These are phyloP conservation scores for Oreotrochilus melanogaster DNA, from an alignment of 2,113 vertebrate genomes.

Conservation along the genomic window DNA sequence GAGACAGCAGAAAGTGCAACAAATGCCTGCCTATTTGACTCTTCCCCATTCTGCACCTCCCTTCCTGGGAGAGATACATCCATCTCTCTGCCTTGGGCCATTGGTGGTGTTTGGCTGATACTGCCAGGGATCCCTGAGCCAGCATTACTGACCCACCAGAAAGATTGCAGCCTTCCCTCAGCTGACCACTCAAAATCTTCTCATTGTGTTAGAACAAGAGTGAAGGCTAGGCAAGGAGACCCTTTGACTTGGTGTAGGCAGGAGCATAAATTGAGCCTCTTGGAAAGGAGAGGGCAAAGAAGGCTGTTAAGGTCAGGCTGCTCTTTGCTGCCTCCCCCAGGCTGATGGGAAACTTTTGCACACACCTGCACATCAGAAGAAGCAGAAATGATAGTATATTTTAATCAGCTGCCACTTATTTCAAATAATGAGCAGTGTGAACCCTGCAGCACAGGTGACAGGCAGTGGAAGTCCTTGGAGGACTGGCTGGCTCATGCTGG, in stretches of 20 bases:
- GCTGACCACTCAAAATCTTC: not conserved
- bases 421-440: not conserved
- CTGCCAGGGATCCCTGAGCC: not conserved
- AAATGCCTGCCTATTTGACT: not conserved
- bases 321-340: not conserved
- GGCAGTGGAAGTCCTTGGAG: not conserved
- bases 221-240: not conserved
- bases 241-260: not conserved
- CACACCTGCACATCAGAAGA: slow-evolving; percentile 10
- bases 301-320: not conserved
- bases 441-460: not conserved
- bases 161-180: not conserved
- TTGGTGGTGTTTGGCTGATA: not conserved
- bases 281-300: not conserved
- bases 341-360: slow-evolving; percentile 2
- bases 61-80: not conserved
- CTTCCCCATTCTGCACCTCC: not conserved
- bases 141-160: not conserved
- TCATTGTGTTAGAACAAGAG: not conserved
- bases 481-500: not conserved
- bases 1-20: not conserved
- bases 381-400: not conserved
- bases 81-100: not conserved
- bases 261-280: not conserved
- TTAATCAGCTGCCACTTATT: slow-evolving; percentile 26